Base-by-base conservation (phyloP, 2,888 invertebrate genomes). In the Atethmia centrago region DNA sequence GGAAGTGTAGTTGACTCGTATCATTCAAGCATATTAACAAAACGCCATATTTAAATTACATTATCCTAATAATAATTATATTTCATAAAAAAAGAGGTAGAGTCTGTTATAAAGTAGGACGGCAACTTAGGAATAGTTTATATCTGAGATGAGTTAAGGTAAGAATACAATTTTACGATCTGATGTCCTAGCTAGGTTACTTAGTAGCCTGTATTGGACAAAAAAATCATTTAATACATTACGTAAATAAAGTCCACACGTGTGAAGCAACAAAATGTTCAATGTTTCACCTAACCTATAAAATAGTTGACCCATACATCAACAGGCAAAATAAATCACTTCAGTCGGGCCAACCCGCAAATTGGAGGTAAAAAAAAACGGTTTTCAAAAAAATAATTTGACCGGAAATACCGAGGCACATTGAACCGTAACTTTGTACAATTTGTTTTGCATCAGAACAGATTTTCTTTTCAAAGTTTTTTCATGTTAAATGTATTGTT, bases 371-470 rank as follows among this genome's bases (percentile, higher is more conserved):
- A 9, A 69, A 65, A 71, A 77, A 77, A 75, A 49, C 25, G 59
- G 42, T 65, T 83, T 80, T 31, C 25, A 83, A 74, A 77, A 84
- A 79, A 78, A 82, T 63, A 61, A 73, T 82, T 80, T 80, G 56
- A 66, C 59, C 71, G 71, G 77, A 84, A 86, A 79, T 73, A 72
- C 65, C 68, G 79, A 84, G 63, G 71, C 74, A 77, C 68, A 51
- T 76, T 74, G 79, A 80, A 71, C 64, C 71, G 71, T 83, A 72
- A 83, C 51, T 65, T 65, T 49, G 59, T 58, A 25, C 59, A 76
- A 79, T 80, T 84, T 83, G 67, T 79, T 85, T 77, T 67, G 63
- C 69, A 66, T 55, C 28, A 59, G 62, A 74, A 78, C 74, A 73
- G 61, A 78, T 83, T 86, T 80, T 76, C 74, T 74, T 77, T 77